Conservation (phyloP, 2,113 vertebrate species). For the Ciconia boyciana region DNA sequence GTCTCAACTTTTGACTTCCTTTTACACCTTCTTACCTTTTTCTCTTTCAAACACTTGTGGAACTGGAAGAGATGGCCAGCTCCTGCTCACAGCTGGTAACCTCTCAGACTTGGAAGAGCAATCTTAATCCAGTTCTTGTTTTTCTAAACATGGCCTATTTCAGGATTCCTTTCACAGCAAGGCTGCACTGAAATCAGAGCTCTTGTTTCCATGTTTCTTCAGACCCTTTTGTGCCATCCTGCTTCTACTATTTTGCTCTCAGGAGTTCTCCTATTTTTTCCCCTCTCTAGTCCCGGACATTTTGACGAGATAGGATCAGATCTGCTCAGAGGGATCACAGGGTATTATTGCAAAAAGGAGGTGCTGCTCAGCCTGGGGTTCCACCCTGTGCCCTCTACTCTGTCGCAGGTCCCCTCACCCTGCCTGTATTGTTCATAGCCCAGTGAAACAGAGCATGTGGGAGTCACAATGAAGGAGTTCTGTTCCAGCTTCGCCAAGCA, state of each 20-base stretch:
- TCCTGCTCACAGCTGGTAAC: neutral
- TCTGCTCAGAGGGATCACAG: neutral
- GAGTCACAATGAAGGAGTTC: neutral
- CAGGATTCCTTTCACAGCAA: neutral
- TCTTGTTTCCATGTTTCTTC: neutral
- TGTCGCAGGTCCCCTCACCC: neutral
- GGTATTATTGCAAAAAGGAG: neutral
- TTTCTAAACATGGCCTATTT: neutral
- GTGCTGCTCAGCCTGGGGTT: neutral
- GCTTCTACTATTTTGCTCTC: neutral
- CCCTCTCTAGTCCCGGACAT: neutral
- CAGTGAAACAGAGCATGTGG: neutral
- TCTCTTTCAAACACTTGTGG: neutral
- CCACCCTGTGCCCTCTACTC: neutral
- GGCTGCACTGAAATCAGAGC: neutral
- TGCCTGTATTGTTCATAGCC: neutral
- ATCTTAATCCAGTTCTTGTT: neutral
- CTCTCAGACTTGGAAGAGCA: neutral
- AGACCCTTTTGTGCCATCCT: neutral
- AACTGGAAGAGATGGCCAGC: neutral
- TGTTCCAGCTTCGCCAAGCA: neutral
- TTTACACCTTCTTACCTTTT: neutral
- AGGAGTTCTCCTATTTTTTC: neutral
- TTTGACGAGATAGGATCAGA: neutral
- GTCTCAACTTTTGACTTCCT: neutral